Evolutionary conservation across 1,140 invertebrate species (phyloP).

Genomic region (Tetranychus cinnabarinus): DNA sequence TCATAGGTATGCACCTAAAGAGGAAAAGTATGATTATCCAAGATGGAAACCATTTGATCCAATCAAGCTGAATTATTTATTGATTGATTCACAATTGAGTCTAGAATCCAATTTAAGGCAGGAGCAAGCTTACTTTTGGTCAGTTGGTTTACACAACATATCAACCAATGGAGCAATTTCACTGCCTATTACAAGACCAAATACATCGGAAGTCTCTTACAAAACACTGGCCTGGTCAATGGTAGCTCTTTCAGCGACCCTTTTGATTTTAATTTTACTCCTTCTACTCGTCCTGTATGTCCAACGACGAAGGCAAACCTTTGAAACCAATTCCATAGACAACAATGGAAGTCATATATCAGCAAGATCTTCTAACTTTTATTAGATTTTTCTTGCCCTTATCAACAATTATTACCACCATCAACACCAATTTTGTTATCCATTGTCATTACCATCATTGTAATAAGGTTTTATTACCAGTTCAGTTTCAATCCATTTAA

Average conservation of each 20-base stretch:
- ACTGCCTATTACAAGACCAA: background rate
- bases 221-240: constrained; percentile 15
- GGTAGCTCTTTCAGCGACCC: constrained; percentile 12
- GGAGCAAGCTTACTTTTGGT: constrained; percentile 11
- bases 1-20: constrained; percentile 10
- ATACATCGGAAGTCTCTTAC: constrained; percentile 3
- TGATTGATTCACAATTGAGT: constrained; percentile 7
- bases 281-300: constrained; percentile 13
- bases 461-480: too few species aligned
- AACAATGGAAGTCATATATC: background rate
- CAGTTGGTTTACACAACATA: background rate
- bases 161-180: constrained; percentile 2
- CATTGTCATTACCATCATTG: too few species aligned
- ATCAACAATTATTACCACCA: too few species aligned
- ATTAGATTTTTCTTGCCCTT: background rate
- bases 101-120: constrained; percentile 4
- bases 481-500: too few species aligned
- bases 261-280: constrained; percentile 12
- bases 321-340: constrained; percentile 9
- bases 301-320: constrained; percentile 14
- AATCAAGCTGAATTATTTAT: constrained; percentile 7
- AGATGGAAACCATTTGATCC: constrained; percentile 9
- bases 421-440: too few species aligned
- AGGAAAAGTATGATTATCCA: constrained; percentile 12
- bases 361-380: background rate